A percentile compares a stretch with the other conserved stretches of the same genome.
These are phyloP conservation scores for Actinopyga echinites DNA, from an alignment of 53 echinoderm and acorn worm species.

Conservation along the genomic window DNA sequence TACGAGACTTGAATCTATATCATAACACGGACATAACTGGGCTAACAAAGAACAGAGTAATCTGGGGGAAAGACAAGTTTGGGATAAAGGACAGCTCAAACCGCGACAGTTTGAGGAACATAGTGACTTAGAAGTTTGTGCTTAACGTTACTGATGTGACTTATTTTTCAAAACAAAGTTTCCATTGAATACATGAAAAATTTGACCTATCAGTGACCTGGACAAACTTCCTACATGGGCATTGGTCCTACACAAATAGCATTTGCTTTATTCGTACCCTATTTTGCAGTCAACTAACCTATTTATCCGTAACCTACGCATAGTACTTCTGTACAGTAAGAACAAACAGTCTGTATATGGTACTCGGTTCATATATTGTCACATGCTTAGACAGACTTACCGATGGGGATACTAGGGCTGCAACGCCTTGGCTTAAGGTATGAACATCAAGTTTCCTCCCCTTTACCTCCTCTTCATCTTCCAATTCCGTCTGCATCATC, in stretches of 20 bases:
- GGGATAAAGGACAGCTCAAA: no score
- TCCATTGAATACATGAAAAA: neutral
- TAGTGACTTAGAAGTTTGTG: neutral
- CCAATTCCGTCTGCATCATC: conserved; percentile 25
- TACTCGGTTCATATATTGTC: no score
- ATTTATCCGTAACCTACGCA: no score
- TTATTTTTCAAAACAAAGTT: neutral
- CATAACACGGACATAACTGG: no score
- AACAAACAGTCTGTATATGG: no score
- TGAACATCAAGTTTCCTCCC: conserved; percentile 71
- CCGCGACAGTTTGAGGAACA: neutral
- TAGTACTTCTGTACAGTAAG: no score
- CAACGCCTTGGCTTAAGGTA: conserved; percentile 83
- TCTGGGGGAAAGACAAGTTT: no score
- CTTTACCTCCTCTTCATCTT: conserved; percentile 44
- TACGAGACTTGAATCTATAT: no score
- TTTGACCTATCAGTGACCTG: neutral
- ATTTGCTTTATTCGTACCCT: no score
- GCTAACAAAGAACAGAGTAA: no score
- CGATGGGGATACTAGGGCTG: conserved; percentile 89
- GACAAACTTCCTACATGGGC: neutral
- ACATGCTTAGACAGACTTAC: conserved; percentile 56
- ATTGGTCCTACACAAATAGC: no score
- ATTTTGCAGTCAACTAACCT: no score
- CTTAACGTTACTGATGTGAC: neutral